Percentiles rank a stretch among this genome's conserved stretches.
These are phyloP conservation scores for Coregonus ussuriensis DNA, from an alignment of 2,797 vertebrate species.

Conservation along the genomic window DNA sequence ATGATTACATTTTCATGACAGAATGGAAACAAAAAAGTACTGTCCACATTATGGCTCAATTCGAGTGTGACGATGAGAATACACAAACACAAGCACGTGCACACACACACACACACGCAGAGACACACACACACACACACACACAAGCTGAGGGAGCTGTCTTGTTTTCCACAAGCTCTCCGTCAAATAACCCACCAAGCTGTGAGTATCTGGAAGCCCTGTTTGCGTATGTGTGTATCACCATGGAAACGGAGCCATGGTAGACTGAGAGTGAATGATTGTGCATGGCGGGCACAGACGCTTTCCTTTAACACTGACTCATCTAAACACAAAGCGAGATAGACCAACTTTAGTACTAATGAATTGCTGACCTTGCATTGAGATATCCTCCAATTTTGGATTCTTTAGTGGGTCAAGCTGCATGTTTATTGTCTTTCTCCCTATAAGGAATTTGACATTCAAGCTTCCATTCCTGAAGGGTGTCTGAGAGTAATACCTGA, in stretches of 20 bases:
- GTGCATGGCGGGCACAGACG: conserved; percentile 5
- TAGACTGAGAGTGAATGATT: conserved; percentile 1
- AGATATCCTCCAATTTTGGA: not conserved
- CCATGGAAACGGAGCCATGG: conserved; percentile 51
- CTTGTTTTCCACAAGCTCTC: conserved; percentile 5
- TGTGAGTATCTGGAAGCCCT: conserved; percentile 25
- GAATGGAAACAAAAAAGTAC: too few species aligned
- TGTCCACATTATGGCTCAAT: too few species aligned
- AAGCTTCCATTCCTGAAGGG: too few species aligned
- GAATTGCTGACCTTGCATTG: not conserved
- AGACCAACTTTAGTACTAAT: not conserved
- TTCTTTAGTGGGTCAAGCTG: not conserved
- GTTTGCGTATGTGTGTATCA: conserved; percentile 34
- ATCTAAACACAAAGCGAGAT: not conserved
- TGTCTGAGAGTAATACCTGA: too few species aligned
- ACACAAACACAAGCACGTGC: too few species aligned
- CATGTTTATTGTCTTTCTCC: not conserved
- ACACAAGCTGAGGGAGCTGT: too few species aligned
- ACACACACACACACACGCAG: not conserved
- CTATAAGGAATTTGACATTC: too few species aligned
- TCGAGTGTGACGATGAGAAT: too few species aligned
- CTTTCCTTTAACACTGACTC: conserved; percentile 7
- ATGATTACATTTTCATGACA: not conserved
- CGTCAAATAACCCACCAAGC: conserved; percentile 37
- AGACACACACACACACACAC: not conserved